phyloP scores from a whole-genome alignment of 2,113 vertebrate genomes.

The Lipotes vexillifer region DNA sequence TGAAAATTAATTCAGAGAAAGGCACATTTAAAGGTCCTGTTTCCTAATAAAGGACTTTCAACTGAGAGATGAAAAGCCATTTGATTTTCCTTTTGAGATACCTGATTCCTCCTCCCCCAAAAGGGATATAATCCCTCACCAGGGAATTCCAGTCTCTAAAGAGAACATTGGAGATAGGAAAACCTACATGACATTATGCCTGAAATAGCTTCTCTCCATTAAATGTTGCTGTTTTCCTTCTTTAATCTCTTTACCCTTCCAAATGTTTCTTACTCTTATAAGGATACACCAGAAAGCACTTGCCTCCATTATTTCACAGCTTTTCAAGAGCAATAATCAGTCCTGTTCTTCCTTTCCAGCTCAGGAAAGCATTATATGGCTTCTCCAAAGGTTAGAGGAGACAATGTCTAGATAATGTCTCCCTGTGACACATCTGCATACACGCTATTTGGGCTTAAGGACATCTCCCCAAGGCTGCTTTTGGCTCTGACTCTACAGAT shows the following conservation, averaged over 20 bases:
- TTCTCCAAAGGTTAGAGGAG: neutral
- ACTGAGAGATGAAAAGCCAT: neutral
- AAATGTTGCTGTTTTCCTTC: neutral
- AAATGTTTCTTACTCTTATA: neutral
- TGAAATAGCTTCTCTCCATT: neutral
- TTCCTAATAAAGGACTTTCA: conserved; percentile 22
- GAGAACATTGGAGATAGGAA: neutral
- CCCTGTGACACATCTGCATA: neutral
- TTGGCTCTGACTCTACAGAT: neutral
- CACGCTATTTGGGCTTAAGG: neutral
- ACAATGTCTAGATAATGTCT: neutral
- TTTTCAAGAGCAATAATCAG: neutral
- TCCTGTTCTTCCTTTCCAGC: neutral
- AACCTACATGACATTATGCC: neutral
- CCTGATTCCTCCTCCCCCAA: neutral
- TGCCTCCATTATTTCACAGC: neutral
- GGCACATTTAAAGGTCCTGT: neutral
- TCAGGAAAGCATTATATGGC: neutral
- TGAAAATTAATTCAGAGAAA: conserved; percentile 38
- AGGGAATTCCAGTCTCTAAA: neutral
- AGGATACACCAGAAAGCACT: neutral
- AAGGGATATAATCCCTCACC: neutral
- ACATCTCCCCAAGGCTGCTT: neutral
- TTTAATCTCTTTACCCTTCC: neutral
- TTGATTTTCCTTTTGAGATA: conserved; percentile 14